Evolutionary conservation across 2,888 invertebrate genomes (phyloP).

Genomic region (Tethea ocularis): DNA sequence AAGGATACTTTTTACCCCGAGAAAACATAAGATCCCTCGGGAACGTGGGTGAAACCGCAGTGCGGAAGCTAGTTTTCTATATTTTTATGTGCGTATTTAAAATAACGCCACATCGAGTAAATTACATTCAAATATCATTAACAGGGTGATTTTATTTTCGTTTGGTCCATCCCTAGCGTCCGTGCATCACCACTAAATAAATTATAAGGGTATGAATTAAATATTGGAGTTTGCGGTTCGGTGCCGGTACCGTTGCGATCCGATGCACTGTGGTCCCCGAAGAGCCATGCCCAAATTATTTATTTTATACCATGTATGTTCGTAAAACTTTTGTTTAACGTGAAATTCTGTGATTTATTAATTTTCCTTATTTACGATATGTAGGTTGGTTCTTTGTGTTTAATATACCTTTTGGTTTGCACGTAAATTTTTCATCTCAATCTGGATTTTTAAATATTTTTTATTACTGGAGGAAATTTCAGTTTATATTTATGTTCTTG

Average conservation of each 20-base stretch:
- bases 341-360: too few relatives aligned
- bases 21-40: too few relatives aligned
- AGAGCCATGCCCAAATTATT: background rate
- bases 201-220: constrained; percentile 42
- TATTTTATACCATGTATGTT: background rate
- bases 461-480: too few relatives aligned
- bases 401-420: too few relatives aligned
- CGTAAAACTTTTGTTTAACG: background rate
- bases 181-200: constrained; percentile 40
- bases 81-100: background rate
- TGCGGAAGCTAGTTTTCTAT: too few relatives aligned
- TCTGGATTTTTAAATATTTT: too few relatives aligned
- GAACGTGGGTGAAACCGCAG: too few relatives aligned
- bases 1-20: too few relatives aligned
- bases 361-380: too few relatives aligned
- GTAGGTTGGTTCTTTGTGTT: too few relatives aligned
- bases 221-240: constrained; percentile 27
- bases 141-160: constrained; percentile 1
- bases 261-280: constrained; percentile 6
- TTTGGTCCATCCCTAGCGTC: constrained; percentile 19
- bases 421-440: too few relatives aligned
- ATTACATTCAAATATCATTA: background rate
- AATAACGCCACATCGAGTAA: background rate
- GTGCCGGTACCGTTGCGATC: background rate
- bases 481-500: too few relatives aligned